Conservation (phyloP, 2,797 vertebrate genomes). For the Nasua narica region DNA sequence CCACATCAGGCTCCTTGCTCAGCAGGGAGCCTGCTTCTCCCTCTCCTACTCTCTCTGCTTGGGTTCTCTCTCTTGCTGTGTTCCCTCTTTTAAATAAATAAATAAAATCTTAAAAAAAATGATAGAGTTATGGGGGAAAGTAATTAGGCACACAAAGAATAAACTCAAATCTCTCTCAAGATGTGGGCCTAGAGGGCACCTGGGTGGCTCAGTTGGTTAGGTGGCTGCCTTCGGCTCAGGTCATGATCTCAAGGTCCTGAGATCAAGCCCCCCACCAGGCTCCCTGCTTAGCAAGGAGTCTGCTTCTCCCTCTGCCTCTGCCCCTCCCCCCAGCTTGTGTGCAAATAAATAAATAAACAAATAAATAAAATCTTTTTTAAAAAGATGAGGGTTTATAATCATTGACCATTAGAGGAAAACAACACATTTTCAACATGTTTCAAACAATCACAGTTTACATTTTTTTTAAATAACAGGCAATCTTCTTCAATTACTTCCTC, state of each 20-base stretch:
- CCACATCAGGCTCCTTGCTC: too few species aligned
- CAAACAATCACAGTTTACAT: background rate
- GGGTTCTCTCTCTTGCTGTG: too few species aligned
- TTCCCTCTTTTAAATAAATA: too few species aligned
- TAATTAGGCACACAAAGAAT: background rate
- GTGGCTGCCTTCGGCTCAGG: background rate
- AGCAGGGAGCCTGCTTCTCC: too few species aligned
- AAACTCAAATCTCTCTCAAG: background rate
- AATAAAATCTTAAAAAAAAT: too few species aligned
- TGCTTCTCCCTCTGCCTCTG: too few species aligned
- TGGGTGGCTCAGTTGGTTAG: background rate
- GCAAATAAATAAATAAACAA: too few species aligned
- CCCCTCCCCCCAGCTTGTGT: too few species aligned
- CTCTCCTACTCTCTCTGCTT: too few species aligned
- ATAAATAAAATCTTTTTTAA: too few species aligned
- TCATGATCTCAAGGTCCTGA: background rate
- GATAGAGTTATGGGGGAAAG: background rate
- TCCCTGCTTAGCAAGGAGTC: background rate
- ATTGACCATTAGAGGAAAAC: background rate
- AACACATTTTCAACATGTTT: background rate
- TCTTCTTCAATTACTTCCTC: background rate
- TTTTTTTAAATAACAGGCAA: background rate
- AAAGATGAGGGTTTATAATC: background rate
- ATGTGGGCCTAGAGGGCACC: background rate
- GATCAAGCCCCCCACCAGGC: background rate